Evolutionary conservation across 2,113 vertebrate genomes (phyloP).

Genomic region (Lepus americanus): DNA sequence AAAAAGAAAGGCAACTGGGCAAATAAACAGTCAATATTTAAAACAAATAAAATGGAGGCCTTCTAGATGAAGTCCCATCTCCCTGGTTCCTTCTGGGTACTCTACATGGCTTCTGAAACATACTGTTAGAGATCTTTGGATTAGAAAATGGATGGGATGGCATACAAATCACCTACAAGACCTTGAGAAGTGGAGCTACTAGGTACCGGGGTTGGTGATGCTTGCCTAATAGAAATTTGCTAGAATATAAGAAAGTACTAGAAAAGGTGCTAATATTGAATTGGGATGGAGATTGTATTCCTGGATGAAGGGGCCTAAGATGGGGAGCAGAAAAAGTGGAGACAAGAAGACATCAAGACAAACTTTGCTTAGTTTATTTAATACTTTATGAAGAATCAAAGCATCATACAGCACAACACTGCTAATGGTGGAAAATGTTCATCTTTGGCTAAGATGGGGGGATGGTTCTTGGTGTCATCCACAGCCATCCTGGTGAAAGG

Average conservation of each 20-base stretch:
- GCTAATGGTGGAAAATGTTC: neutral
- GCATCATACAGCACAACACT: neutral
- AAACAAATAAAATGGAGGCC: constrained; percentile 4
- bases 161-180: neutral
- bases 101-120: neutral
- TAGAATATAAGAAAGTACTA: neutral
- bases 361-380: constrained; percentile 32
- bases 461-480: neutral
- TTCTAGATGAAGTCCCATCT: constrained; percentile 10
- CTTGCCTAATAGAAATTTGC: constrained; percentile 7
- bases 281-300: neutral
- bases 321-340: neutral
- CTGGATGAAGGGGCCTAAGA: constrained; percentile 3
- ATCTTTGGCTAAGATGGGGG: neutral
- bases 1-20: constrained; percentile 15
- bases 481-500: neutral
- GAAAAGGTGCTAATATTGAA: neutral
- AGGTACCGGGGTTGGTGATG: neutral
- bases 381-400: constrained; percentile 10
- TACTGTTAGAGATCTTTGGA: neutral
- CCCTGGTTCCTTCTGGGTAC: neutral
- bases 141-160: constrained; percentile 35
- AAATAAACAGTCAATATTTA: constrained; percentile 19
- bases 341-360: neutral
- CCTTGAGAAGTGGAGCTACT: neutral